Conservation (phyloP, 2,888 invertebrate species). For the Himalopsyche kuldschensis region DNA sequence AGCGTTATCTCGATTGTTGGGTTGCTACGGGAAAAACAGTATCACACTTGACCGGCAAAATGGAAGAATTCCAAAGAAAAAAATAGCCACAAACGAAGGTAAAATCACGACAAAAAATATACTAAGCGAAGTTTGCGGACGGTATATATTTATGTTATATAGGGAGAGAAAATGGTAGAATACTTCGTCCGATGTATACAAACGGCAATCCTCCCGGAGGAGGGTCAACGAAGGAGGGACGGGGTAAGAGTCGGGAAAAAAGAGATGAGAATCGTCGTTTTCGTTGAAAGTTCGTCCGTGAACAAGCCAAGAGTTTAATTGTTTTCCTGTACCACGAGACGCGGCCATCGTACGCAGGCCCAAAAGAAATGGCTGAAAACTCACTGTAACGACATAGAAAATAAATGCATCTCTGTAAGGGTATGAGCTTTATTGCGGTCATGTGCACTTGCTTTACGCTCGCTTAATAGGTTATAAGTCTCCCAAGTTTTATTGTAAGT, state of each 20-base stretch:
- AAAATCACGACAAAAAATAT: slow-evolving; percentile 23
- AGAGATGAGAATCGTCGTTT: slow-evolving; percentile 39
- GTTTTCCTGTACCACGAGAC: slow-evolving; percentile 51
- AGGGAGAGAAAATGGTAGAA: neutral
- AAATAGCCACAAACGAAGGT: slow-evolving; percentile 28
- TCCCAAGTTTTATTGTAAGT: slow-evolving; percentile 13
- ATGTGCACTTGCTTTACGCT: neutral
- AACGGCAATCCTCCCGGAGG: neutral
- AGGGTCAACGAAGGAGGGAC: neutral
- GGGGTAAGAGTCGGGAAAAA: slow-evolving; percentile 47
- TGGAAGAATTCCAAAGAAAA: slow-evolving; percentile 20
- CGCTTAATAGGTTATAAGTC: slow-evolving; percentile 17
- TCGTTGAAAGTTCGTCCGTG: slow-evolving; percentile 50
- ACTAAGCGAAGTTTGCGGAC: neutral
- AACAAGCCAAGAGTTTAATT: slow-evolving; percentile 57
- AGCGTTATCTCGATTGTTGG: neutral
- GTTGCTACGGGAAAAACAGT: slow-evolving; percentile 12
- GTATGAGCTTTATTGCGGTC: slow-evolving; percentile 2
- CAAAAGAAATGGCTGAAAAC: slow-evolving; percentile 19
- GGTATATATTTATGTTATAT: neutral
- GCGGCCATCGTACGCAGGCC: slow-evolving; percentile 41
- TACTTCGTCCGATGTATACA: neutral
- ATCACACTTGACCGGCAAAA: slow-evolving; percentile 29
- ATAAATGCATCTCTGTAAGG: slow-evolving; percentile 19
- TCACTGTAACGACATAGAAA: slow-evolving; percentile 24